Evolutionary conservation across 1,140 invertebrate genomes (phyloP), one percentile per base, ranked within the genome.

Genomic region (Drosophila sturtevanti): DNA sequence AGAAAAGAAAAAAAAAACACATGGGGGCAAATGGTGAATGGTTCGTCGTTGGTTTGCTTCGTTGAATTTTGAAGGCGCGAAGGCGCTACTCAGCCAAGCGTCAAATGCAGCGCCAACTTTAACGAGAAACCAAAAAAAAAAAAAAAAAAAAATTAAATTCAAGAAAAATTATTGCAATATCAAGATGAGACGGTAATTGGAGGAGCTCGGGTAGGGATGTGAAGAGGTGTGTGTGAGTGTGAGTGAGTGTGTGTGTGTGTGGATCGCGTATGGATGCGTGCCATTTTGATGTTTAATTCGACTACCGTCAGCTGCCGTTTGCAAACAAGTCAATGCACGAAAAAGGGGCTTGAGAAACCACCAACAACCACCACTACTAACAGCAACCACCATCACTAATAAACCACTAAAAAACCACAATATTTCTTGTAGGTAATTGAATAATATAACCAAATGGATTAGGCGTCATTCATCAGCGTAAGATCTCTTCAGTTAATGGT

Each of bases 261-360:
- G 18, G 62, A 58, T 51, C 37, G 51, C 52, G 59, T 82, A 87
- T 89, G 71, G 84, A 89, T 87, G 84, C 84, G 82, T 87, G 79
- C 84, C 79, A 79, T 82, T 89, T 87, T 79, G 75, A 68, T 77
- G 84, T 77, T 79, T 79, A 82, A 87, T 87, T 76, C 84, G 75
- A 86, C 82, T 89, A 86, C 82, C 82, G 79, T 78, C 79, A 86
- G 71, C 68, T 79, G 78, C 70, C 68, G 37, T 31, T 72, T 64
- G 60, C 76, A 35, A 48, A 64, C 76, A 68, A 89, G 84, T 66
- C 79, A 72, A 68, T 81, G 62, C 52, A 72, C 72, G 77, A 79
- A 82, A 81, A 69, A 77, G 68, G 41, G 54, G 76, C 73, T 84
- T 84, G 80, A 79, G 76, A 71, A 65, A 73, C 70, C 61, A 54